Evolutionary conservation across 1,140 invertebrate species (phyloP).

Genomic region (Polyergus mexicanus): DNA sequence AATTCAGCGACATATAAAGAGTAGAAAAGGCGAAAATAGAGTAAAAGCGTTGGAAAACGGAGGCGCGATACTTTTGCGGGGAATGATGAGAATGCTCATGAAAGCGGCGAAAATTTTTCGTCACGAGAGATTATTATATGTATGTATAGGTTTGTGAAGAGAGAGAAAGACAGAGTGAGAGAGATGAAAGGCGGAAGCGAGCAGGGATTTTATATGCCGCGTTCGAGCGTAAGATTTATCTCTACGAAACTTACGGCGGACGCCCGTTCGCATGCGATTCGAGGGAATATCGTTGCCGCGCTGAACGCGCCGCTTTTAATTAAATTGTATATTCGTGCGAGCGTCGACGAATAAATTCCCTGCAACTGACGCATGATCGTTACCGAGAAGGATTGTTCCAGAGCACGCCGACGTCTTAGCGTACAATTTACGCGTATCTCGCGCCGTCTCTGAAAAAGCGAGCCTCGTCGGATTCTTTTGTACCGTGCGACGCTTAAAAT

Average conservation of each 20-base stretch:
- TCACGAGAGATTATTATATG: constrained; percentile 55
- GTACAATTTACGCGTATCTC: constrained; percentile 49
- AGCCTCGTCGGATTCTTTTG: constrained; percentile 40
- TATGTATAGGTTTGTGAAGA: constrained; percentile 24
- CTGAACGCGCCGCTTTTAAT: constrained; percentile 68
- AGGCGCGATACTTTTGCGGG: neutral
- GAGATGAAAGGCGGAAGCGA: neutral
- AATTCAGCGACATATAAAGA: constrained; percentile 10
- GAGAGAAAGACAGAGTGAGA: neutral
- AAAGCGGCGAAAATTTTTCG: constrained; percentile 54
- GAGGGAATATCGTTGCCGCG: constrained; percentile 68
- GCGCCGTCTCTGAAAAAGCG: constrained; percentile 1
- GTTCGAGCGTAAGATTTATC: constrained; percentile 66
- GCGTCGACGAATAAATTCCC: constrained; percentile 69
- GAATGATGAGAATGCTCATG: constrained; percentile 38
- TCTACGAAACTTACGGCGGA: constrained; percentile 45
- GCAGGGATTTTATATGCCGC: neutral
- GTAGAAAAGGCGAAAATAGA: neutral
- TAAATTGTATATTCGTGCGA: constrained; percentile 69
- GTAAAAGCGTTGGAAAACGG: neutral
- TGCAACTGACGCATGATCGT: constrained; percentile 70
- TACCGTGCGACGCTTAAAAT: constrained; percentile 10
- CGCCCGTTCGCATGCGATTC: constrained; percentile 40
- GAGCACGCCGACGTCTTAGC: constrained; percentile 42
- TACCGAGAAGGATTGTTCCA: constrained; percentile 63